Evolutionary conservation across 92 coral and sea anemone species (phyloP), one percentile per base, ranked within the genome.

Genomic region (Palythoa grandiflora): DNA sequence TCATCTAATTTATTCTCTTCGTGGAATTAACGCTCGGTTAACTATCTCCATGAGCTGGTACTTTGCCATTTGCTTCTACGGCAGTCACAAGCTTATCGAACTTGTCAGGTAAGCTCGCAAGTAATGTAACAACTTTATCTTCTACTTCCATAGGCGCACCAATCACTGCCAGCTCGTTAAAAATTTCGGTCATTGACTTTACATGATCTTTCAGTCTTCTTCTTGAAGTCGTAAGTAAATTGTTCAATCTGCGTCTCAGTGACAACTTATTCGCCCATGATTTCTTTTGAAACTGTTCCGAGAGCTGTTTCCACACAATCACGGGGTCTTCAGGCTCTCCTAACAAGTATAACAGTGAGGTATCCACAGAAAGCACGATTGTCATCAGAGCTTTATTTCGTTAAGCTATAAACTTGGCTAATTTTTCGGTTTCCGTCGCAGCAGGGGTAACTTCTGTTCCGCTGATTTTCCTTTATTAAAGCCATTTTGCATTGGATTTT

Each of bases 41-140:
- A 93, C 94, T 21, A 74, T 63, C 54, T 92, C 95, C 91, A 90
- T 80, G 16, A 28, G 38, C 54, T 63, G 85, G 90, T 16, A 85
- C 92, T 53, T 74, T 79, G 13, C 50, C 35, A 38, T 89, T 91
- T 51, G 94, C 93, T 77, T 93, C 96, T n/a, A 93, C 74, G 17
- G 96, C 93, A 20, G 93, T 93, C 60, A 93, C 96, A 15, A 93
- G 92, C 92, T 91, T 93, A 73, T 77, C 75, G 75, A 87, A 92
- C n/a, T 81, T 77, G 20, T 92, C 94, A 16, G 92, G 94, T 15
- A 89, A 54, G 51, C 94, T 91, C 38, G 91, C 95, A 17, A 92
- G 85, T 52, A 90, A 66, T 53, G 78, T 63, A 38, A 89, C 92
- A 0, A 92, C 90, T 50, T 78, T 28, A 38, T 92, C 92, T 53